These are phyloP conservation scores for Nicator chloris DNA, from an alignment of 2,113 vertebrate genomes.

Conservation along the genomic window DNA sequence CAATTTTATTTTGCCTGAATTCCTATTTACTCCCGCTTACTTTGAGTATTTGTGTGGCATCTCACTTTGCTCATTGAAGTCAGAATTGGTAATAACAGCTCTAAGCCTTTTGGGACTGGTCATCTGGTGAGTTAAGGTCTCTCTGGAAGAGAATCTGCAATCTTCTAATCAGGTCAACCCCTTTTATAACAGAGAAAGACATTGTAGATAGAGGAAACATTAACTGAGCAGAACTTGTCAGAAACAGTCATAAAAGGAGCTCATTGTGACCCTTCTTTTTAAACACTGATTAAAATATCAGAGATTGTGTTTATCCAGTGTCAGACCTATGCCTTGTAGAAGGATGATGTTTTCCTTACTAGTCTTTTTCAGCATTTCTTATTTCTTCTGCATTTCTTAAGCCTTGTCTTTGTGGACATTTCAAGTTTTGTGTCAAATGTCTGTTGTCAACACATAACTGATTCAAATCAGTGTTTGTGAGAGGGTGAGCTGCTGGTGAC, in stretches of 20 bases:
- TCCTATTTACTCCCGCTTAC: neutral
- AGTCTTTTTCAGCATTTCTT: neutral
- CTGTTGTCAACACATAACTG: neutral
- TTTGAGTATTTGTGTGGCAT: neutral
- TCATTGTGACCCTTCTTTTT: neutral
- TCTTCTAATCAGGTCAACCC: neutral
- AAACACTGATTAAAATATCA: neutral
- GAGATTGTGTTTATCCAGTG: neutral
- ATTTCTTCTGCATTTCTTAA: neutral
- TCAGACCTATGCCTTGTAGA: neutral
- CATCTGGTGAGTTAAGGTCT: neutral
- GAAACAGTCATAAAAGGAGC: neutral
- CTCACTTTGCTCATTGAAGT: neutral
- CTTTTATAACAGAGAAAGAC: neutral
- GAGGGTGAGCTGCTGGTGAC: neutral
- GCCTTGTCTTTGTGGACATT: neutral
- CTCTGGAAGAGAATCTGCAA: neutral
- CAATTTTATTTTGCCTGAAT: neutral
- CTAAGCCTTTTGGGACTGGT: neutral
- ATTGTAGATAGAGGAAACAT: neutral
- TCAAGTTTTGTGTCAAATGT: neutral
- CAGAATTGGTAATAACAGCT: neutral
- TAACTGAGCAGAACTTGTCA: neutral
- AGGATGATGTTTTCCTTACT: neutral
- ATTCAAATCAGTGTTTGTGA: neutral